Evolutionary conservation across 2,113 vertebrate species (phyloP).

Genomic region (Ivindomyrus marchei): DNA sequence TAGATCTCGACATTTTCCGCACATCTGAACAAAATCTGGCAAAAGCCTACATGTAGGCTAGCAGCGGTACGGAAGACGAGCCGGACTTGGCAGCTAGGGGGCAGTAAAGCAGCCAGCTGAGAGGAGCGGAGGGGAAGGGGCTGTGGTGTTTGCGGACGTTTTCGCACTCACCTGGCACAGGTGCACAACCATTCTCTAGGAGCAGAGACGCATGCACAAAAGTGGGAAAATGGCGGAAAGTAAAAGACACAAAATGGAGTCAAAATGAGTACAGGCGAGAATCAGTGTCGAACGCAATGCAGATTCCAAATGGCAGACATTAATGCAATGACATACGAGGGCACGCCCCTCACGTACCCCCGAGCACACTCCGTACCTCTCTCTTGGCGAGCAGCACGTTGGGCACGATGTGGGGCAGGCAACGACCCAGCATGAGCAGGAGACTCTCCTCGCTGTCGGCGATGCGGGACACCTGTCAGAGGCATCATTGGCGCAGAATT

Average conservation of each 20-base stretch:
- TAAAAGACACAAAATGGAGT: constrained; percentile 51
- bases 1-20: background rate
- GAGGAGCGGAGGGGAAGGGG: background rate
- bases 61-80: background rate
- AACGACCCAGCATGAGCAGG: constrained; percentile 94
- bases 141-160: background rate
- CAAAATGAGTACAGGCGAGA: constrained; percentile 5
- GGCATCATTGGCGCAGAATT: background rate
- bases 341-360: background rate
- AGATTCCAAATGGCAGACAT: constrained; percentile 1
- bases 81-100: background rate
- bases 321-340: background rate
- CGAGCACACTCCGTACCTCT: constrained; percentile 66
- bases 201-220: constrained; percentile 90
- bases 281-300: background rate
- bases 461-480: constrained; percentile 83
- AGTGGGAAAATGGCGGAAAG: constrained; percentile 85
- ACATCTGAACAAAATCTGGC: background rate
- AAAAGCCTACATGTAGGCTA: background rate
- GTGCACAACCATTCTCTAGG: constrained; percentile 97
- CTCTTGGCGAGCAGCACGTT: constrained; percentile 95
- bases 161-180: constrained; percentile 87
- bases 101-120: background rate
- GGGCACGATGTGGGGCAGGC: constrained; percentile 94
- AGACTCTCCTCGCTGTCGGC: constrained; percentile 92